Conservation (phyloP, 1,140 invertebrate genomes). For the Drosophila navojoa region DNA sequence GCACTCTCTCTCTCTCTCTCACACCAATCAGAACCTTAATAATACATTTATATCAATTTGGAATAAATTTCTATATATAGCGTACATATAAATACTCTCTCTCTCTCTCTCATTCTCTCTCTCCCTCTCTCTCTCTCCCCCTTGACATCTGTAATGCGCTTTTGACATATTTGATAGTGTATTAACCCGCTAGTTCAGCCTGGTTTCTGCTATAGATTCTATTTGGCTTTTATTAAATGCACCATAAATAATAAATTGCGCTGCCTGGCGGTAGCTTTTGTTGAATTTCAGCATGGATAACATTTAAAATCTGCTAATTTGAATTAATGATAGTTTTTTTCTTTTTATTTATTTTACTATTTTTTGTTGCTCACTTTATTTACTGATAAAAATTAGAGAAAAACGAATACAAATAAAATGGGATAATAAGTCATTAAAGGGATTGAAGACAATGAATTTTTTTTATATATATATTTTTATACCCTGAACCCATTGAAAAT, state of each 20-base stretch:
- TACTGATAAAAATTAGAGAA: slow-evolving; percentile 17
- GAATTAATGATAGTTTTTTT: slow-evolving; percentile 59
- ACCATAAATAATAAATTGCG: slow-evolving; percentile 71
- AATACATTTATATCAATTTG: no score
- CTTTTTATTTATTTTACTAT: slow-evolving; percentile 15
- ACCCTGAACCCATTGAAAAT: no score
- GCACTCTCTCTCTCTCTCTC: neutral
- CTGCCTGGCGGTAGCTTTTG: slow-evolving; percentile 29
- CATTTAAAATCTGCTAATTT: slow-evolving; percentile 78
- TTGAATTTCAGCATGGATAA: slow-evolving; percentile 72
- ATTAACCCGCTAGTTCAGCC: neutral
- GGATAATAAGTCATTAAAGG: neutral
- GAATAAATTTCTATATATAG: no score
- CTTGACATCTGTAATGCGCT: no score
- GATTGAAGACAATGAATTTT: no score
- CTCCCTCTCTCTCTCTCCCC: no score
- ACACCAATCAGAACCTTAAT: no score
- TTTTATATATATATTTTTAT: no score
- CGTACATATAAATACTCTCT: no score
- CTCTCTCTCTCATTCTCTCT: no score
- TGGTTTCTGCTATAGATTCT: slow-evolving; percentile 34
- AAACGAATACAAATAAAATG: neutral
- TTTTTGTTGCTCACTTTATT: slow-evolving; percentile 11
- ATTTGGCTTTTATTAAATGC: slow-evolving; percentile 65
- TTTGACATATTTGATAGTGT: neutral